Base-by-base conservation (phyloP, 2,888 invertebrate genomes). In the Diadegma fenestrale region DNA sequence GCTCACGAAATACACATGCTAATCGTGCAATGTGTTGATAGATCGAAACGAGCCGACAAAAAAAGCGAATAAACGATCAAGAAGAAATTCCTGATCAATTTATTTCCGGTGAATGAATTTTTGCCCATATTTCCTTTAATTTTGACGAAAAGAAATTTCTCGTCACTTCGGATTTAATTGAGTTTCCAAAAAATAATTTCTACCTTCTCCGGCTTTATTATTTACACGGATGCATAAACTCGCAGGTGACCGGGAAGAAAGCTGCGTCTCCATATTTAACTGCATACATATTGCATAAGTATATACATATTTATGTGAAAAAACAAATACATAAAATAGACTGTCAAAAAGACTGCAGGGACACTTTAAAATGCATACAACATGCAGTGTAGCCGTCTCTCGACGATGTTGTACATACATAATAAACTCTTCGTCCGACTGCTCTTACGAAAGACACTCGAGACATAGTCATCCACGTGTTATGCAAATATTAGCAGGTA, bases 401-500 rank as follows among this genome's bases (percentile, higher is more conserved):
- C 68, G 80, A 75, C 37, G 58, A 41, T 33, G 75, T 79, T 78
- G 78, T 79, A 78, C 81, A 85, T 85, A 64, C 78, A 69, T 78
- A 85, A 85, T 75, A 68, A 85, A 73, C 63, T 79, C 82, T 82
- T 69, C 78, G 75, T 80, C 43, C 58, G 41, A 7, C 45, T 64
- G 45, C 45, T 77, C 61, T 81, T 78, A 79, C 81, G 78, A 85
- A 85, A 85, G 73, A 48, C 51, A 78, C 33, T 45, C 22, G 69
- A 51, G 61, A n/a, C 66, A 66, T 41, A 72, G 80, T 77, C 76
- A 78, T 85, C 78, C 54, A 54, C 63, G 69, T 73, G 54, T 81
- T 85, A 81, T 85, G 85, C 75, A 75, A 78, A 85, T 72, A 78
- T 80, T 84, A 58, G 58, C 69, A 45, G 37, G 63, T 77, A 79